Evolutionary conservation across 2,888 invertebrate genomes (phyloP).

Genomic region (Temnothorax unifasciatus): DNA sequence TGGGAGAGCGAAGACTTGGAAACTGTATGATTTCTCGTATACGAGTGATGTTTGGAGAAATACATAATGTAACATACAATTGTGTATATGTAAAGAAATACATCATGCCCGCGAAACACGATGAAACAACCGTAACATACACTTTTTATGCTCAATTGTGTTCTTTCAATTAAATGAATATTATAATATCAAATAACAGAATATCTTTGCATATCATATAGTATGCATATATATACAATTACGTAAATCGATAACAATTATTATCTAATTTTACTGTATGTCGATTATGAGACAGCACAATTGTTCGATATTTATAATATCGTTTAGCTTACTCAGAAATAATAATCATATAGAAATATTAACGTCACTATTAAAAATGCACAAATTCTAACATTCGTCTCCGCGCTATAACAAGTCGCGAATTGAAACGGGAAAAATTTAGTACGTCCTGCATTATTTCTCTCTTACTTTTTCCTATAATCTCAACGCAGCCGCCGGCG

Average conservation of each 20-base stretch:
- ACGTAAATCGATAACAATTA: slow-evolving; percentile 1
- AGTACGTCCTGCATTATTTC: slow-evolving; percentile 46
- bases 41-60: not conserved
- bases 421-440: slow-evolving; percentile 53
- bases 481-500: slow-evolving; percentile 45
- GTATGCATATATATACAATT: not conserved
- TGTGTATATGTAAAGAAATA: not conserved
- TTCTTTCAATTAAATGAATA: not conserved
- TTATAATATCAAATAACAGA: not conserved
- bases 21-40: not conserved
- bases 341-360: not conserved
- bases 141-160: not conserved
- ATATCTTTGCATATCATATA: not conserved
- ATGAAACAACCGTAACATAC: not conserved
- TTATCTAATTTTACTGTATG: not conserved
- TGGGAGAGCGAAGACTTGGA: not conserved
- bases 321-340: not conserved
- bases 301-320: not conserved
- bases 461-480: slow-evolving; percentile 51
- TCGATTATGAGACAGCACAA: not conserved
- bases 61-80: not conserved
- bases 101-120: not conserved
- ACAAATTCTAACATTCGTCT: slow-evolving; percentile 23
- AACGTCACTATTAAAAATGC: slow-evolving; percentile 24
- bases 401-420: slow-evolving; percentile 45